Conservation (phyloP, 2,797 vertebrate genomes). For the Alectoris magna region DNA sequence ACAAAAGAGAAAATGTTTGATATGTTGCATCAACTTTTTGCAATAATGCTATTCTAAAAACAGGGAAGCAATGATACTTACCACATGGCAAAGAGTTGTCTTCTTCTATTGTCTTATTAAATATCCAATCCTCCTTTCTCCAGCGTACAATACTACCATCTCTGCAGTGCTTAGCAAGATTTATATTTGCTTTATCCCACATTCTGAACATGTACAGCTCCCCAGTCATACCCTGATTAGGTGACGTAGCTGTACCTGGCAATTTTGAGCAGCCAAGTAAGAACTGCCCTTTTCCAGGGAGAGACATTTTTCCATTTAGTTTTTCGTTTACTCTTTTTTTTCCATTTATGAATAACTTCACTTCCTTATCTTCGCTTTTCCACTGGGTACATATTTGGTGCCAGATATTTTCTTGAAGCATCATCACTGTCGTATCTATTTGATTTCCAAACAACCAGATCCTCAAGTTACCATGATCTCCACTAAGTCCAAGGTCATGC, state of each 20-base stretch:
- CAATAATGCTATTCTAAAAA: neutral
- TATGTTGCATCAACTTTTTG: neutral
- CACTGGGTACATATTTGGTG: constrained; percentile 70
- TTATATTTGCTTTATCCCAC: constrained; percentile 68
- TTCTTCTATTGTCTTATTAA: constrained; percentile 41
- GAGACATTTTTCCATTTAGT: neutral
- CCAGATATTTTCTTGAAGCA: constrained; percentile 49
- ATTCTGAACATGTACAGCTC: constrained; percentile 79
- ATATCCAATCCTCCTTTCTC: constrained; percentile 70
- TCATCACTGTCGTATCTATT: constrained; percentile 24
- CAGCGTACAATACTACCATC: constrained; percentile 73
- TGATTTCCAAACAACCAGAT: constrained; percentile 72
- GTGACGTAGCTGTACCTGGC: neutral
- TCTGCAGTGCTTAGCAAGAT: constrained; percentile 9
- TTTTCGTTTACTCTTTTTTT: neutral
- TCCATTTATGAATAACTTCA: constrained; percentile 67
- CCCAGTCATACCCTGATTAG: constrained; percentile 60
- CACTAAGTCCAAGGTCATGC: constrained; percentile 70
- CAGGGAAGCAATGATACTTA: constrained; percentile 45
- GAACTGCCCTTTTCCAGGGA: constrained; percentile 65
- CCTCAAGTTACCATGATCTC: constrained; percentile 45
- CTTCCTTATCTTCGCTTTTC: constrained; percentile 55
- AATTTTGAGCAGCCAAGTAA: constrained; percentile 71
- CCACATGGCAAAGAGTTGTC: constrained; percentile 68
- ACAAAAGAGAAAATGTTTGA: neutral